These are phyloP conservation scores for Anthophora plumipes DNA, from an alignment of 2,888 invertebrate genomes.

Conservation along the genomic window DNA sequence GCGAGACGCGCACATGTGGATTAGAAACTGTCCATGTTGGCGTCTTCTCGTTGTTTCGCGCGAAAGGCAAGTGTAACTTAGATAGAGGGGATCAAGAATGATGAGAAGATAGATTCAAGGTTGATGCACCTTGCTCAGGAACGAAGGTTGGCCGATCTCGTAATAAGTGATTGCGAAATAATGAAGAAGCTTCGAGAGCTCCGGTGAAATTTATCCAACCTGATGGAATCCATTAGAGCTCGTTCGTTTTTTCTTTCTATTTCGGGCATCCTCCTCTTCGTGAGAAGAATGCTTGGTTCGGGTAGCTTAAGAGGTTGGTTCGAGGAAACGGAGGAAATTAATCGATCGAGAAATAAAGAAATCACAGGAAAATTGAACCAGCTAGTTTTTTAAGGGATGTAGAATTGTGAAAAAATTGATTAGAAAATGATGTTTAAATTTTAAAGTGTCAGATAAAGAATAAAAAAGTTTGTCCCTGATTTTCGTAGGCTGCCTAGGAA, in stretches of 20 bases:
- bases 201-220: constrained; percentile 48
- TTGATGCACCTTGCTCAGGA: background rate
- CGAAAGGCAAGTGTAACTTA: background rate
- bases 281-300: background rate
- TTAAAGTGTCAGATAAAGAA: too few species aligned
- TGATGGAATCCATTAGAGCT: constrained; percentile 54
- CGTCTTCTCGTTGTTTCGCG: background rate
- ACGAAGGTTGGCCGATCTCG: background rate
- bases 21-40: constrained; percentile 14
- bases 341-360: constrained; percentile 6
- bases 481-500: too few species aligned
- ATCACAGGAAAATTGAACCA: too few species aligned
- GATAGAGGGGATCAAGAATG: background rate
- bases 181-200: constrained; percentile 38
- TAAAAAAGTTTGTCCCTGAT: too few species aligned
- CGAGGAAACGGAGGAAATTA: constrained; percentile 25
- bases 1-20: constrained; percentile 3
- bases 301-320: constrained; percentile 6
- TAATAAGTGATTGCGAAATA: constrained; percentile 56
- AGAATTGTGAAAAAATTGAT: too few species aligned
- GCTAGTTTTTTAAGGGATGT: too few species aligned
- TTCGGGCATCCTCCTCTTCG: constrained; percentile 2
- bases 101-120: constrained; percentile 9
- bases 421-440: too few species aligned
- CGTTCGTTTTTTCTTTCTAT: constrained; percentile 33